phyloP scores from a whole-genome alignment of 2,113 vertebrate genomes.

The Notothenia coriiceps region DNA sequence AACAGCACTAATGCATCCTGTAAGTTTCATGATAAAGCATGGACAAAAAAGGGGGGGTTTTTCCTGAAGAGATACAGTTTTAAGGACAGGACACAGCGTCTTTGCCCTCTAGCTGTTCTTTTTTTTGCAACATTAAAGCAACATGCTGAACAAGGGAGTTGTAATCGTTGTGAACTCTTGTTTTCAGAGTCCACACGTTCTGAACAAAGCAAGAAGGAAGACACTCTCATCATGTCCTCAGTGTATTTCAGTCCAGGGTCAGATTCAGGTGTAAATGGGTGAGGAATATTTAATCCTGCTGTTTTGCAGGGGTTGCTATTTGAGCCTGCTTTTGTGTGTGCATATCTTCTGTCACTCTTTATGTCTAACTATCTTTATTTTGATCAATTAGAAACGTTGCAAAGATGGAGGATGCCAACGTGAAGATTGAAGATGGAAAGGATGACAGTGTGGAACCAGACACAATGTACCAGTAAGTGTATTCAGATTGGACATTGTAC shows the following conservation, averaged over 20 bases:
- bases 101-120: not conserved
- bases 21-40: not conserved
- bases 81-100: too few relatives aligned
- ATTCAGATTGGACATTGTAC: not conserved
- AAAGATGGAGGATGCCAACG: conserved; percentile 83
- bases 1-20: not conserved
- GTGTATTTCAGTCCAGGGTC: conserved; percentile 84
- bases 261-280: conserved; percentile 83
- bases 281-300: conserved; percentile 58
- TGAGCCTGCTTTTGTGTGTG: not conserved
- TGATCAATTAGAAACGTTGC: conserved; percentile 55
- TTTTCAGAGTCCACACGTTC: conserved; percentile 25
- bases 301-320: not conserved
- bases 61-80: not conserved
- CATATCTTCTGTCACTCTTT: not conserved
- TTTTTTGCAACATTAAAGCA: not conserved
- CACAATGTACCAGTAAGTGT: conserved; percentile 85
- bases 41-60: too few relatives aligned
- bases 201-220: conserved; percentile 30
- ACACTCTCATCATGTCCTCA: conserved; percentile 81
- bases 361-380: not conserved
- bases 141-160: not conserved
- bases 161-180: not conserved
- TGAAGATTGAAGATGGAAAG: conserved; percentile 90
- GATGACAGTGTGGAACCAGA: conserved; percentile 76